These are phyloP conservation scores for Ciona savignyi DNA, from an alignment of 23 tunicate genomes.

Conservation along the genomic window DNA sequence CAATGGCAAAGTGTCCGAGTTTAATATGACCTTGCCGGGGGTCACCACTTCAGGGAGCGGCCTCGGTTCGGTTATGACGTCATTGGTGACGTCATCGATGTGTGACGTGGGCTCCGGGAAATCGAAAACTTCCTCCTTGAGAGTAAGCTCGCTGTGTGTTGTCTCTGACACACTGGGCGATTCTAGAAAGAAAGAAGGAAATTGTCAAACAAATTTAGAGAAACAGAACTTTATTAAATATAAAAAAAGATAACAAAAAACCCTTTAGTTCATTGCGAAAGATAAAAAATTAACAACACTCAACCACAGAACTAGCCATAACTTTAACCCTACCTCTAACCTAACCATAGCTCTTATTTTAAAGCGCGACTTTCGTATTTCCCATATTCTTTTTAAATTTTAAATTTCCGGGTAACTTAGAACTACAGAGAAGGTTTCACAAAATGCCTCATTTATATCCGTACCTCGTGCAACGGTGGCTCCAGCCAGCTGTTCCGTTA, in stretches of 20 bases:
- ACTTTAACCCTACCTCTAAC: too few relatives aligned
- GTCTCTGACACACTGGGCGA: neutral
- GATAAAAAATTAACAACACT: too few relatives aligned
- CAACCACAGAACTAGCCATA: too few relatives aligned
- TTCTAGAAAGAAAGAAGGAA: neutral
- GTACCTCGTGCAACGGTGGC: neutral
- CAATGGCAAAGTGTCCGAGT: constrained; percentile 11
- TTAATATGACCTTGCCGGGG: constrained; percentile 4
- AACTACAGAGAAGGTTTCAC: too few relatives aligned
- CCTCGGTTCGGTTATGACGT: neutral
- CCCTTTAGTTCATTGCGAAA: too few relatives aligned
- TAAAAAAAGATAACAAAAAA: neutral
- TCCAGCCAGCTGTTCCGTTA: constrained; percentile 7
- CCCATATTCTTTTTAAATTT: too few relatives aligned
- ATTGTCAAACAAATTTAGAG: neutral
- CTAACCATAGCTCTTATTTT: too few relatives aligned
- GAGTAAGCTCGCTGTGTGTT: neutral
- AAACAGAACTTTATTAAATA: neutral
- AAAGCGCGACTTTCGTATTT: too few relatives aligned
- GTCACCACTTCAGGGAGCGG: neutral
- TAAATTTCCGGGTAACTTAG: too few relatives aligned
- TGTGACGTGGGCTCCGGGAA: neutral
- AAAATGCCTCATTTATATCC: too few relatives aligned
- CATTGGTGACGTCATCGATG: neutral
- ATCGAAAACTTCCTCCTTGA: neutral